Evolutionary conservation across 2,113 vertebrate species (phyloP).

Genomic region (Misgurnus anguillicaudatus): DNA sequence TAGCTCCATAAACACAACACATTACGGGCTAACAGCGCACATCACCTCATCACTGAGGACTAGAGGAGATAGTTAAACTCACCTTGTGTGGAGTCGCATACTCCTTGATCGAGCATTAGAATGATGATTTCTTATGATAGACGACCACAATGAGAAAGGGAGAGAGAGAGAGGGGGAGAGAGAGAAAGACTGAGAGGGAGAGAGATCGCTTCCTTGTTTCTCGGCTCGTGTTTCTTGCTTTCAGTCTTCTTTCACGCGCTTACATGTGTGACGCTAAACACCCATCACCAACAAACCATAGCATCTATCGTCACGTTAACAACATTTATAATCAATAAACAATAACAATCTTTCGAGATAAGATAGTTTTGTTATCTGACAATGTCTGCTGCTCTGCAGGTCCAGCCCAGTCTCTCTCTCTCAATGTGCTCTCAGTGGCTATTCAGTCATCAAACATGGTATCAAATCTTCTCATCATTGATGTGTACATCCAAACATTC

Average conservation of each 20-base stretch:
- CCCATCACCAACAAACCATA: neutral
- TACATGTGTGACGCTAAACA: conserved; percentile 16
- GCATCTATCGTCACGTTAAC: neutral
- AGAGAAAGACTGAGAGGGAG: conserved; percentile 54
- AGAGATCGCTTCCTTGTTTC: conserved; percentile 71
- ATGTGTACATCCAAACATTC: neutral
- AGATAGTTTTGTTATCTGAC: neutral
- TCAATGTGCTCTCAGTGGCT: conserved; percentile 54
- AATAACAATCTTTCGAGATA: neutral
- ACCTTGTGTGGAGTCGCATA: conserved; percentile 74
- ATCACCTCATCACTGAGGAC: neutral
- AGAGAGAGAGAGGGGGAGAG: conserved; percentile 52
- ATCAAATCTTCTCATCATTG: conserved; percentile 8
- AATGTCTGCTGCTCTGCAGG: neutral
- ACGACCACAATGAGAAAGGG: conserved; percentile 44
- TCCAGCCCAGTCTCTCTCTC: neutral
- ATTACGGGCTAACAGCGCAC: neutral
- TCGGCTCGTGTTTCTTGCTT: conserved; percentile 42
- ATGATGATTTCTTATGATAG: neutral
- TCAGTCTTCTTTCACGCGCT: conserved; percentile 6
- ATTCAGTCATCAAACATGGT: conserved; percentile 46
- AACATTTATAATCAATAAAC: neutral
- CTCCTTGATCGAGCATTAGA: conserved; percentile 76
- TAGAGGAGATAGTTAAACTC: conserved; percentile 43
- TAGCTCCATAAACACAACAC: neutral